Conservation (phyloP, 2,888 invertebrate species). For the Luperina nickerlii region DNA sequence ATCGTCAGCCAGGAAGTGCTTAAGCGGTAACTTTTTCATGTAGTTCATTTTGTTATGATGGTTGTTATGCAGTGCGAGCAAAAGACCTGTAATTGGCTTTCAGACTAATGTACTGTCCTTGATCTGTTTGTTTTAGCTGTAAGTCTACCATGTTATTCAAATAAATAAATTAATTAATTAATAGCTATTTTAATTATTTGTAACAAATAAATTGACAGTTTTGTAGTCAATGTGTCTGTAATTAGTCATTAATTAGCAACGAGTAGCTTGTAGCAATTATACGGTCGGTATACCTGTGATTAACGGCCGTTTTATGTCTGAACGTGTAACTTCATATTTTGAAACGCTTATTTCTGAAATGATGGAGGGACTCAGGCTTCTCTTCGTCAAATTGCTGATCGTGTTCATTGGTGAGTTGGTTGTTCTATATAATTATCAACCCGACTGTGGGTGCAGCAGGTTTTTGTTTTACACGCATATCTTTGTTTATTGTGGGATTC, state of each 20-base stretch:
- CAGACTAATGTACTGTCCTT: too few species aligned
- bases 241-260: constrained; percentile 17
- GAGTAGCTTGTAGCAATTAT: constrained; percentile 37
- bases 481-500: background rate
- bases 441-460: too few species aligned
- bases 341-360: background rate
- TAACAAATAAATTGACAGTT: constrained; percentile 1
- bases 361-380: constrained; percentile 17
- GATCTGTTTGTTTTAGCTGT: too few species aligned
- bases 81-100: too few species aligned
- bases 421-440: background rate
- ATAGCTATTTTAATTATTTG: background rate
- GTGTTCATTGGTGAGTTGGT: constrained; percentile 36
- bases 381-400: constrained; percentile 16
- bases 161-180: too few species aligned
- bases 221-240: background rate
- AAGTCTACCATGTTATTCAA: too few species aligned
- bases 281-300: constrained; percentile 11
- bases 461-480: background rate
- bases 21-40: too few species aligned
- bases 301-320: background rate
- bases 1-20: too few species aligned
- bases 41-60: too few species aligned
- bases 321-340: background rate
- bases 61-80: too few species aligned